Conservation (phyloP, 2,888 invertebrate species). For the Rhorus exstirpatorius region DNA sequence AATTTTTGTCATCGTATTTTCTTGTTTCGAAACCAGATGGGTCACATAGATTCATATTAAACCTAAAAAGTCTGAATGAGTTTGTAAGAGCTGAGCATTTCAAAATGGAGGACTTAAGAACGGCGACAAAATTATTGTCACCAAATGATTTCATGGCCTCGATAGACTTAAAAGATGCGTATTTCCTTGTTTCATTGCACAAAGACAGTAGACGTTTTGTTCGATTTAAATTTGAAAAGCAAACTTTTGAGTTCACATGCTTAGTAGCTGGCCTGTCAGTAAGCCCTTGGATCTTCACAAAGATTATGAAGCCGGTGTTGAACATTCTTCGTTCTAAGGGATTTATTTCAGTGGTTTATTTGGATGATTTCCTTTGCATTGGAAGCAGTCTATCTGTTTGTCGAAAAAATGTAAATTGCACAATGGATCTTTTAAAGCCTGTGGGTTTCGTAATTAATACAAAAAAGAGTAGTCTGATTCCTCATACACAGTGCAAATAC, state of each 20-base stretch:
- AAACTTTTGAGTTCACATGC: not conserved
- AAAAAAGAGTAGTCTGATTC: not conserved
- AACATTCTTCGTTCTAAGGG: not conserved
- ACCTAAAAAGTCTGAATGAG: conserved; percentile 67
- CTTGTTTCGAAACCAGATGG: conserved; percentile 59
- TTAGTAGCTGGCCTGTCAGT: conserved; percentile 1
- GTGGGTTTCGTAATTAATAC: not conserved
- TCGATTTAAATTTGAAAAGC: not conserved
- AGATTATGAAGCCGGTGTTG: not conserved
- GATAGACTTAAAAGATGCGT: not conserved
- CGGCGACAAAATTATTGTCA: conserved; percentile 31
- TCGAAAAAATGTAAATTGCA: not conserved
- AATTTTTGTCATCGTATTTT: conserved; percentile 44
- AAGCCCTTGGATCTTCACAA: not conserved
- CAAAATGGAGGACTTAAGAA: conserved; percentile 66
- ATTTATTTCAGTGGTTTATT: not conserved
- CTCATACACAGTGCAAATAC: not conserved
- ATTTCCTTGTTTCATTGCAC: not conserved
- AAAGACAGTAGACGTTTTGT: not conserved
- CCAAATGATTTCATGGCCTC: conserved; percentile 11
- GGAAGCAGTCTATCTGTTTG: conserved; percentile 5
- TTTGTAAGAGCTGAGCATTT: conserved; percentile 60
- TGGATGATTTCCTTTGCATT: not conserved
- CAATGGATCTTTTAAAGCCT: not conserved
- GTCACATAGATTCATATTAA: conserved; percentile 45